Percentiles rank a stretch among this genome's conserved stretches.
These are phyloP conservation scores for Anoplolepis gracilipes DNA, from an alignment of 1,140 invertebrate species.

Conservation along the genomic window DNA sequence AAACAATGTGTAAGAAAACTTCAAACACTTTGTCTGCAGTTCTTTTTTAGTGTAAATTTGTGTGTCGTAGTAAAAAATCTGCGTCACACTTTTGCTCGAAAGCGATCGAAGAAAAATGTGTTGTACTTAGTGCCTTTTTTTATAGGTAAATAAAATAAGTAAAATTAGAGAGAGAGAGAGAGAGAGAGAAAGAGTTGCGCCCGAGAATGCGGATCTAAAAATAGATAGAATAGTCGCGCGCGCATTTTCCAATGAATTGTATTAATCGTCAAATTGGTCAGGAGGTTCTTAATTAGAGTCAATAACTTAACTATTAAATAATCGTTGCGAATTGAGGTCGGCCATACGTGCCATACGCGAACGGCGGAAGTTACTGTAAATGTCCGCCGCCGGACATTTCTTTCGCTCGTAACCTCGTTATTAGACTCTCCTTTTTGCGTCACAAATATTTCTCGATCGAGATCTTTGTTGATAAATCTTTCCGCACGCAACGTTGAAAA, in stretches of 20 bases:
- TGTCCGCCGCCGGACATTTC: slow-evolving; percentile 27
- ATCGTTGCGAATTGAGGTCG: slow-evolving; percentile 85
- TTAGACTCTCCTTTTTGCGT: neutral
- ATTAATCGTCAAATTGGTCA: slow-evolving; percentile 85
- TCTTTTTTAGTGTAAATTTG: no score
- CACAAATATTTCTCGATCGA: neutral
- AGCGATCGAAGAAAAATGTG: neutral
- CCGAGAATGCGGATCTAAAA: slow-evolving; percentile 47
- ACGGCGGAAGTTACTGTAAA: slow-evolving; percentile 44
- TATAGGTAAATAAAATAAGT: neutral
- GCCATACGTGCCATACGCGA: slow-evolving; percentile 72
- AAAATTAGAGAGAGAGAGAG: slow-evolving; percentile 9
- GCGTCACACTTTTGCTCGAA: neutral
- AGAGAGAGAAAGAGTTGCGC: no score
- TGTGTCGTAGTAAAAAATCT: neutral
- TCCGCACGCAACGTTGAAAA: slow-evolving; percentile 15
- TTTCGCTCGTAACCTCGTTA: neutral
- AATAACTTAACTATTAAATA: slow-evolving; percentile 86
- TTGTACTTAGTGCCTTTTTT: slow-evolving; percentile 31
- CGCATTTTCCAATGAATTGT: slow-evolving; percentile 85
- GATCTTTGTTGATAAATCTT: slow-evolving; percentile 15
- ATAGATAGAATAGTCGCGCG: slow-evolving; percentile 63
- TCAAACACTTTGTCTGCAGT: no score
- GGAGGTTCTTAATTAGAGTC: slow-evolving; percentile 84
- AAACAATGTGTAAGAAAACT: no score